Base-by-base conservation (phyloP, 1,140 invertebrate species). In the Cecropterus lyciades region DNA sequence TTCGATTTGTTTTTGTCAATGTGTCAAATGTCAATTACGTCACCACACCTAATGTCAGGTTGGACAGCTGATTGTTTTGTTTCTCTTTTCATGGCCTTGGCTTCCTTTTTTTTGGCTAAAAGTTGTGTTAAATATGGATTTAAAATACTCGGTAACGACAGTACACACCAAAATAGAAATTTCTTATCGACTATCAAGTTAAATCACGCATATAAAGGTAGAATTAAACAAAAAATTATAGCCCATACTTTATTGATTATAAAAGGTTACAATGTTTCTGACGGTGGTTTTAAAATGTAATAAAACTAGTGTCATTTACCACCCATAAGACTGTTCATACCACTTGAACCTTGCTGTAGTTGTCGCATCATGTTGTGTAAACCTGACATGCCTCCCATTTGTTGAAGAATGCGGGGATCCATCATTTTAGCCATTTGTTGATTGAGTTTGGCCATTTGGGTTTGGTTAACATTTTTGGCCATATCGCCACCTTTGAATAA, bases 351-450 rank as follows among this genome's bases (percentile, higher is more conserved):
- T 85, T 98, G 97, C 90, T 99, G 98, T 72, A 99, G 93, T 89
- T 99, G 99, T 75, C 97, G 94, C 98, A 99, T 99, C 96, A 99
- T 99, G 85, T 97, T 99, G 86, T 99, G 98, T 2, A 99, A 93
- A 8, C 99, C 99, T 49, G 96, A 95, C 95, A 99, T 98, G 27
- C 99, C 99, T 77, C 98, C 98, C 98, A 94, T 94, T 87, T 93
- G 93, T 79, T 99, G 98, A 43, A 99, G 93, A 60, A 99, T 97
- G 73, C 98, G 93, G 0, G 99, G 99, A 93, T 99, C 99, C 96
- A 99, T 99, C 98, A 99, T 99, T 89, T 98, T 99, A 4, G 99
- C 98, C 98, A 99, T 99, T 93, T 99, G 98, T 93, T 99, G 98
- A 93, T 99, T 99, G 0, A 99, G 93, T 93, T 99, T 99, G 0